Conservation (phyloP, 2,888 invertebrate genomes). For the Acanthosepion esculentum region DNA sequence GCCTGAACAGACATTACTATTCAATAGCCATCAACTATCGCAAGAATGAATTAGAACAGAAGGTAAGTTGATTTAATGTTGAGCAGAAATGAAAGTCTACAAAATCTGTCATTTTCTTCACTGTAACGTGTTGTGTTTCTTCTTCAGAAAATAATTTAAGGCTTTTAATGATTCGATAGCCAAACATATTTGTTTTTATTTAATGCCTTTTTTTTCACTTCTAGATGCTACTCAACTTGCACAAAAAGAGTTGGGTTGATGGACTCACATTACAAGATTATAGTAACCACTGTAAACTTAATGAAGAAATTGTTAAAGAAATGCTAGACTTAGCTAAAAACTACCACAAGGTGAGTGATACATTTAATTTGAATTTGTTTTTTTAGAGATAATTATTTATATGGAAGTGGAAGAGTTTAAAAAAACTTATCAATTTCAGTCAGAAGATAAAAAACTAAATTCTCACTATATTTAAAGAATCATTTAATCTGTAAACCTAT, state of each 20-base stretch:
- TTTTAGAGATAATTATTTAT: no score
- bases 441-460: no score
- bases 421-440: neutral
- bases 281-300: slow-evolving; percentile 91
- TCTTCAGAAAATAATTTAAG: neutral
- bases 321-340: slow-evolving; percentile 98
- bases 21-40: slow-evolving; percentile 99
- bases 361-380: no score
- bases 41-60: slow-evolving; percentile 98
- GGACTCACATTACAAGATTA: slow-evolving; percentile 74
- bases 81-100: neutral
- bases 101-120: neutral
- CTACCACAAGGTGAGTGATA: slow-evolving; percentile 86
- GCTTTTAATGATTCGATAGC: no score
- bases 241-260: slow-evolving; percentile 88
- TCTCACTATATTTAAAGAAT: no score
- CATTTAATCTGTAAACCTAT: no score
- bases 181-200: no score
- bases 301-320: slow-evolving; percentile 94
- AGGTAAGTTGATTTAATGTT: slow-evolving; percentile 76
- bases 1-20: slow-evolving; percentile 98
- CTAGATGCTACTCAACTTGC: slow-evolving; percentile 95
- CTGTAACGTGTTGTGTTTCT: neutral
- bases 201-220: neutral
- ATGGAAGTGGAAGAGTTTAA: neutral